Percentiles rank a stretch among this genome's conserved stretches.
Evolutionary conservation across 2,113 vertebrate genomes (phyloP).

Genomic region (Anolis carolinensis): DNA sequence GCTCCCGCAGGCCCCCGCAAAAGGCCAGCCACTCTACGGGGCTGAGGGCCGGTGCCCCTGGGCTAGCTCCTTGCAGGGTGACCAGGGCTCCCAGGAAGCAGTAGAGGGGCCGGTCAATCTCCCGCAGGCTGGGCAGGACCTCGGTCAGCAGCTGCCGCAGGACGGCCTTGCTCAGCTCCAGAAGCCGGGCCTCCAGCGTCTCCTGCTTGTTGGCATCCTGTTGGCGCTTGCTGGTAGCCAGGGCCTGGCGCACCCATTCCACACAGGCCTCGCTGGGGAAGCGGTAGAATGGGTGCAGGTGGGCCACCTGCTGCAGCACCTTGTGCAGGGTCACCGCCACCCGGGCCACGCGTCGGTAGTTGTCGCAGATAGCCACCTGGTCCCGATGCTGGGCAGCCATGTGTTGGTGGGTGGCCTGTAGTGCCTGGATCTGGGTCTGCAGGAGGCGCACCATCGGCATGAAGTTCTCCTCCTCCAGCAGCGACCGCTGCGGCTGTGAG

Average conservation of each 20-base stretch:
- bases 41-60: conserved; percentile 55
- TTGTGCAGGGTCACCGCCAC: conserved; percentile 71
- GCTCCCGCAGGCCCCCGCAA: conserved; percentile 72
- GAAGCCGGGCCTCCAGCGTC: conserved; percentile 41
- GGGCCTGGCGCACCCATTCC: conserved; percentile 47
- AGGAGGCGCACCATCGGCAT: conserved; percentile 50
- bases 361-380: conserved; percentile 50
- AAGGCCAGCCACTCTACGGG: conserved; percentile 74
- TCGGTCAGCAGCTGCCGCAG: conserved; percentile 68
- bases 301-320: conserved; percentile 75
- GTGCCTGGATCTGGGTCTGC: conserved; percentile 62
- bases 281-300: conserved; percentile 77
- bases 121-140: conserved; percentile 70
- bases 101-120: conserved; percentile 67
- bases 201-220: conserved; percentile 28
- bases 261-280: conserved; percentile 73
- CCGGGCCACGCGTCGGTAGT: conserved; percentile 52
- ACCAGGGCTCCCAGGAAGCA: conserved; percentile 76
- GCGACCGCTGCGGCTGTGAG: conserved; percentile 45
- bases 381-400: conserved; percentile 60
- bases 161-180: conserved; percentile 71
- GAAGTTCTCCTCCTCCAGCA: conserved; percentile 64
- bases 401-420: conserved; percentile 58
- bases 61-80: conserved; percentile 57
- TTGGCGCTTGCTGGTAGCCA: conserved; percentile 51